Base-by-base conservation (phyloP, 2,888 invertebrate genomes). In the Melanargia galathea region DNA sequence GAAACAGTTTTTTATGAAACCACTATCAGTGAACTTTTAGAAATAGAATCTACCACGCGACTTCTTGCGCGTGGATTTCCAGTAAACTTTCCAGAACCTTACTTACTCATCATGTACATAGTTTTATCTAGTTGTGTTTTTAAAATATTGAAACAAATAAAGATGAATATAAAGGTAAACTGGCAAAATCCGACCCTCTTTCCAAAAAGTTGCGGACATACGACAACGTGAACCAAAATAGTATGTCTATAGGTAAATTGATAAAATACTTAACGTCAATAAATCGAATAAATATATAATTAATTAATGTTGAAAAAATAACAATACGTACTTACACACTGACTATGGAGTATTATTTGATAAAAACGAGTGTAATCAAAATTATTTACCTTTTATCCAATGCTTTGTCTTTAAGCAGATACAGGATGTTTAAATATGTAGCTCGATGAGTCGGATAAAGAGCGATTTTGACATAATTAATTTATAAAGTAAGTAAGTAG, bases 271-370 rank as follows among this genome's bases (percentile, higher is more conserved):
- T 55, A 55, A 24, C 55, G 40, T 43, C 22, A 16, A 8, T 22
- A 58, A 45, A 43, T 22, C 38, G 13, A n/a, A 35, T 35, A n/a
- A n/a, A n/a, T n/a, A n/a, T 18, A 20, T 2, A 13, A 51, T 11
- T 51, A 18, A 51, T 18, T 33, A 30, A 51, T 13, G 26, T 30
- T 10, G 1, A 5, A 20, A 52, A 35, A 35, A 30, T 10, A 30
- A 30, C 30, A n/a, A 16, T 16, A 22, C 59, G 52, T 52, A 33
- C 33, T 63, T 24, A 18, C 59, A 45, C 52, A 13, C 24, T 35
- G 52, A 45, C 46, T 38, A 22, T 64, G 45, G 26, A 30, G 40
- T 22, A 30, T 60, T 61, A 52, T 35, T 61, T 46, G 51, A 52
- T 61, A 57, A 61, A 38, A 58, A 43, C 24, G 33, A 26, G 3